Percentiles rank a stretch among this genome's conserved stretches.
Evolutionary conservation across 2,797 vertebrate genomes (phyloP).

Genomic region (Pangasius macronema): DNA sequence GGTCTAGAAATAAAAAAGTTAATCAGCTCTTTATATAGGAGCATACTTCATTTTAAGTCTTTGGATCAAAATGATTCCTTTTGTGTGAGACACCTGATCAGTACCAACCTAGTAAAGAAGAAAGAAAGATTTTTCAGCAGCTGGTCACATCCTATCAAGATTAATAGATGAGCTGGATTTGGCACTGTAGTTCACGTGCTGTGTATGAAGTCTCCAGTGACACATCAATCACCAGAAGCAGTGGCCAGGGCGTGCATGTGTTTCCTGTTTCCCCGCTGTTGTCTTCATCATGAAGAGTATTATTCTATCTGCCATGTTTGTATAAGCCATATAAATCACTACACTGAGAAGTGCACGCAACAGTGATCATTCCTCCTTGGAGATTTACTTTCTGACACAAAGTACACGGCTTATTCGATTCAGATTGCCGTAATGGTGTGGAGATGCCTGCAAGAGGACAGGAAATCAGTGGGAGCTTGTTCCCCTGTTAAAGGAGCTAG

Average conservation of each 20-base stretch:
- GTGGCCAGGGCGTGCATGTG: conserved; percentile 26
- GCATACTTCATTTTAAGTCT: background rate
- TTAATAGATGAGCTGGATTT: conserved; percentile 22
- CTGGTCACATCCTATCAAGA: conserved; percentile 13
- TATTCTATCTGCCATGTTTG: conserved; percentile 56
- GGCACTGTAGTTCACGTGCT: conserved; percentile 21
- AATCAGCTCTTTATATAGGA: background rate
- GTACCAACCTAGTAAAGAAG: background rate
- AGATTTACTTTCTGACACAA: conserved; percentile 49
- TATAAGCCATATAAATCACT: conserved; percentile 54
- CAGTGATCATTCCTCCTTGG: conserved; percentile 49
- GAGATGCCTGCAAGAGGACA: conserved; percentile 44
- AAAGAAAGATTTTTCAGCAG: conserved; percentile 4
- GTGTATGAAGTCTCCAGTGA: conserved; percentile 33
- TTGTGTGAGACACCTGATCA: background rate
- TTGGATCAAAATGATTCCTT: background rate
- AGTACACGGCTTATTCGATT: conserved; percentile 48
- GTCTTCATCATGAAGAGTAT: conserved; percentile 57
- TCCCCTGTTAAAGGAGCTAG: conserved; percentile 53
- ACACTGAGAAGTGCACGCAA: conserved; percentile 36
- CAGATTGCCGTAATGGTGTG: conserved; percentile 47
- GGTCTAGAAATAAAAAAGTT: no score
- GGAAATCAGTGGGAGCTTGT: conserved; percentile 52
- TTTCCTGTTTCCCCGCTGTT: conserved; percentile 43
- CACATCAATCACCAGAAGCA: conserved; percentile 40